Conservation (phyloP, 2,113 vertebrate genomes). For the Prunella himalayana region DNA sequence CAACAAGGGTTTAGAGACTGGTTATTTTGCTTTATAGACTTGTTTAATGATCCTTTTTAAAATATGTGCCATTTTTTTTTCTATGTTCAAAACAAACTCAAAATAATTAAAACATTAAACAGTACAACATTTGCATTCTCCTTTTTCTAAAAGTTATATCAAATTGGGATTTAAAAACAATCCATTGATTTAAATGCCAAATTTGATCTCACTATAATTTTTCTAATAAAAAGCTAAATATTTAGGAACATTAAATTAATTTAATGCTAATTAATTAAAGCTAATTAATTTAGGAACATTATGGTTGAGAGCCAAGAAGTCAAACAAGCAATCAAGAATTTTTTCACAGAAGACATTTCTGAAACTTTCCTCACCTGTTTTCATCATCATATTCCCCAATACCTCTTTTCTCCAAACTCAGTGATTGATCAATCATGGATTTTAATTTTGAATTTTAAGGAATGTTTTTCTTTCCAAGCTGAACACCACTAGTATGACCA, state of each 20-base stretch:
- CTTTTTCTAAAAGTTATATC: not conserved
- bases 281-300: no score
- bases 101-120: not conserved
- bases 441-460: not conserved
- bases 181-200: not conserved
- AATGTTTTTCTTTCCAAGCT: not conserved
- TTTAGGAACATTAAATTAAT: not conserved
- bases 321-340: not conserved
- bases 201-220: not conserved
- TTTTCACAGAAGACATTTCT: not conserved
- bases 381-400: not conserved
- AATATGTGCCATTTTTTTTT: not conserved
- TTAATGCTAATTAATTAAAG: no score
- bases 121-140: not conserved
- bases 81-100: not conserved
- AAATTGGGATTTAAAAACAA: not conserved
- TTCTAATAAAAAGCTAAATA: not conserved
- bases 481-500: not conserved
- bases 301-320: not conserved
- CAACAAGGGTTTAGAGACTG: not conserved
- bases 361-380: not conserved
- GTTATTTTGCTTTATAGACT: not conserved
- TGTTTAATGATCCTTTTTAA: not conserved
- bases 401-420: not conserved
- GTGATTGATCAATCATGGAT: not conserved